Conservation (phyloP, 2,797 vertebrate species). For the Cyprinodon diabolis region DNA sequence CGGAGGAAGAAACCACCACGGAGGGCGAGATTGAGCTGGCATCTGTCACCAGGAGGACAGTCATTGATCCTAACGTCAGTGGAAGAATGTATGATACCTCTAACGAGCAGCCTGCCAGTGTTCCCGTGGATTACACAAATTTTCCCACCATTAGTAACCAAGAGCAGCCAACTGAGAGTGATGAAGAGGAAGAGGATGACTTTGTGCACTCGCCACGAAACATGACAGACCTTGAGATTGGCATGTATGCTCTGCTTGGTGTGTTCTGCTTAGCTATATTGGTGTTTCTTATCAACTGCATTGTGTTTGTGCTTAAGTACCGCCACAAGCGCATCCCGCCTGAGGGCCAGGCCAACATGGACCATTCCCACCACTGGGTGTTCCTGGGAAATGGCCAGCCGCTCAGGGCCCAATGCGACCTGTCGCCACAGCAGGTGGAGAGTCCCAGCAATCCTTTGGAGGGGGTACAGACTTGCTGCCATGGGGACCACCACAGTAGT, state of each 20-base stretch:
- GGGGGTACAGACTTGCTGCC: constrained; percentile 91
- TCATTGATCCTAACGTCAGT: constrained; percentile 68
- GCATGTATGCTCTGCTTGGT: constrained; percentile 96
- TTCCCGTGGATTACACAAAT: constrained; percentile 85
- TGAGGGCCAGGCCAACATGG: constrained; percentile 97
- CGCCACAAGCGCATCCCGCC: constrained; percentile 96
- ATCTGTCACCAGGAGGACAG: constrained; percentile 78
- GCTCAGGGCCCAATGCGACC: constrained; percentile 88
- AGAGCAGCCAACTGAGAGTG: constrained; percentile 74
- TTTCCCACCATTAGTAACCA: constrained; percentile 85
- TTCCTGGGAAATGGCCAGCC: constrained; percentile 97
- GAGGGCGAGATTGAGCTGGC: constrained; percentile 72
- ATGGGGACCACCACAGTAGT: constrained; percentile 94
- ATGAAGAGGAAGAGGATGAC: constrained; percentile 74
- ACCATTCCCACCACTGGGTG: constrained; percentile 99
- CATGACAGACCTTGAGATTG: constrained; percentile 96
- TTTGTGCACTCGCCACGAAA: constrained; percentile 90
- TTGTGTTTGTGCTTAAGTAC: constrained; percentile 97
- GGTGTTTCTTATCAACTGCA: constrained; percentile 99
- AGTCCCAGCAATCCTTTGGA: constrained; percentile 89
- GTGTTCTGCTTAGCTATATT: constrained; percentile 98
- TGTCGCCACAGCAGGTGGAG: constrained; percentile 89
- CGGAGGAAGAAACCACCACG: constrained; percentile 83
- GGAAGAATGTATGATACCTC: constrained; percentile 76
- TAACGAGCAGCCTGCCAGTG: constrained; percentile 83